These are phyloP conservation scores for Heteromurus nitidus DNA, from an alignment of 2,888 invertebrate genomes.

Conservation along the genomic window DNA sequence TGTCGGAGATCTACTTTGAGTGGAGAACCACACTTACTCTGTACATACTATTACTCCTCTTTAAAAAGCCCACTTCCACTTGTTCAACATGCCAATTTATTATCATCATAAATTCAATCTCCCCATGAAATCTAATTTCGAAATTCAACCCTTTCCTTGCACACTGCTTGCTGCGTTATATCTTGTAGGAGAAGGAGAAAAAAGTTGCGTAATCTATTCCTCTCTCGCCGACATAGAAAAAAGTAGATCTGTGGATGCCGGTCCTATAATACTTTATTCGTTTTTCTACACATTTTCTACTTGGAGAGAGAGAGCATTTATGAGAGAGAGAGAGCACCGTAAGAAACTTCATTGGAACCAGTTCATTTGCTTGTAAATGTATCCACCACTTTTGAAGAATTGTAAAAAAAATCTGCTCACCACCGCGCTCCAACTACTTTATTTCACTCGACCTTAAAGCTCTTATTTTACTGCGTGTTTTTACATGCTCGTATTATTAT, in stretches of 20 bases:
- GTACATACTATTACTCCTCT: conserved; percentile 7
- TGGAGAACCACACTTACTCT: too few relatives aligned
- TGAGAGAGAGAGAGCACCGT: conserved; percentile 50
- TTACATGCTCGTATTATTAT: not conserved
- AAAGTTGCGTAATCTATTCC: conserved; percentile 13
- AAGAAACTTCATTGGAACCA: conserved; percentile 48
- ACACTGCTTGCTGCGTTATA: conserved; percentile 16
- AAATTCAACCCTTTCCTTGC: conserved; percentile 58
- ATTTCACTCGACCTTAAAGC: conserved; percentile 17
- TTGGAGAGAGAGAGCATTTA: conserved; percentile 32
- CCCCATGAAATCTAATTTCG: conserved; percentile 65
- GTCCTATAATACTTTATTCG: conserved; percentile 38
- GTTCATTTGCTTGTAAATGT: conserved; percentile 51
- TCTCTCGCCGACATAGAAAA: conserved; percentile 28
- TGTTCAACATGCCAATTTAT: conserved; percentile 65
- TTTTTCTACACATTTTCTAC: conserved; percentile 47
- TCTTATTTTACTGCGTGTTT: conserved; percentile 54
- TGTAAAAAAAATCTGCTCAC: too few relatives aligned
- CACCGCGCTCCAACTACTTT: conserved; percentile 1
- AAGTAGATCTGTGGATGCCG: conserved; percentile 40
- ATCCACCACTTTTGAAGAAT: conserved; percentile 37
- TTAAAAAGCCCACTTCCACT: conserved; percentile 53
- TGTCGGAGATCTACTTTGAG: conserved; percentile 57
- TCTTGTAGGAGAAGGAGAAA: conserved; percentile 1
- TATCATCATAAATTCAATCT: conserved; percentile 66